Conservation (phyloP, 2,888 invertebrate genomes). For the Minunthozetes semirufus region DNA sequence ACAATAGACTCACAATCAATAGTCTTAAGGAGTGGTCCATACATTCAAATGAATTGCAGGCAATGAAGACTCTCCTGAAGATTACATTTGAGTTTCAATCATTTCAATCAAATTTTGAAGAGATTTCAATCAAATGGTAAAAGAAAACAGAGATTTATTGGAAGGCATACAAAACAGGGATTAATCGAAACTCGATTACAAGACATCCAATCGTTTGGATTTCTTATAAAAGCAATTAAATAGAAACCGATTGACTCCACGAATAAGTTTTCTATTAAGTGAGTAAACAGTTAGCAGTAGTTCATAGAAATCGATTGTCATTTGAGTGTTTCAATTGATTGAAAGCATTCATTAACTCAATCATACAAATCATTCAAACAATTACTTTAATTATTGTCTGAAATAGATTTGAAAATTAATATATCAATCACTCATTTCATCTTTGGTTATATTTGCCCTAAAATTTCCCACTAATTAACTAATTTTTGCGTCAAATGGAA, state of each 20-base stretch:
- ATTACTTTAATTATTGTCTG: neutral
- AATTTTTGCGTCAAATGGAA: too few relatives aligned
- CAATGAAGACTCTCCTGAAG: too few relatives aligned
- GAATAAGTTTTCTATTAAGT: constrained; percentile 14
- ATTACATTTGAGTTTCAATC: too few relatives aligned
- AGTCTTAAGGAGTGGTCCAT: neutral
- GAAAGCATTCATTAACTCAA: neutral
- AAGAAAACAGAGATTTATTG: neutral
- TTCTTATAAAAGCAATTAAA: neutral
- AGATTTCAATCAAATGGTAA: too few relatives aligned
- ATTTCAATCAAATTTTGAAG: too few relatives aligned
- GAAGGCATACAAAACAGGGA: neutral
- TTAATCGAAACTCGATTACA: neutral
- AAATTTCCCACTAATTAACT: too few relatives aligned
- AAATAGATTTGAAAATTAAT: too few relatives aligned
- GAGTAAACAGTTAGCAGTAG: neutral
- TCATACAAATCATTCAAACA: neutral
- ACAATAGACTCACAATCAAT: neutral
- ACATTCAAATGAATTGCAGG: too few relatives aligned
- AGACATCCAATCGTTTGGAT: neutral
- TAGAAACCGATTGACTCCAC: neutral
- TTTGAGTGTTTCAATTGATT: neutral
- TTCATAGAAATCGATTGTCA: constrained; percentile 2
- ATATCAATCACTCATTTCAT: too few relatives aligned
- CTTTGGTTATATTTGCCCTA: too few relatives aligned